Percentiles rank a stretch among this genome's conserved stretches.
phyloP scores from a whole-genome alignment of 2,888 invertebrate genomes.

The Craniophora ligustri region DNA sequence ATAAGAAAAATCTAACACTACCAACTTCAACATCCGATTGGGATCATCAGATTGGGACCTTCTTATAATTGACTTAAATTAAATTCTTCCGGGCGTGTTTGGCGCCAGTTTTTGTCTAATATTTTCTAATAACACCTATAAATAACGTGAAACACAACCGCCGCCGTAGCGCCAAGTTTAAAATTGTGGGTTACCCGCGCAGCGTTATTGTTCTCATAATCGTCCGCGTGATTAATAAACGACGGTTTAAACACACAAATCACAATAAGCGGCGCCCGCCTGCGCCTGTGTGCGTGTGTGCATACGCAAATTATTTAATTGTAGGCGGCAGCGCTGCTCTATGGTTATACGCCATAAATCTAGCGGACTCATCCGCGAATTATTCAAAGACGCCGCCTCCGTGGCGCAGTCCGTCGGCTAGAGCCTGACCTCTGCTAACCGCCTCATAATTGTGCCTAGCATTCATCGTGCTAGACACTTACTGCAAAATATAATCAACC shows the following conservation, averaged over 20 bases:
- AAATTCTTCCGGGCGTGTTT: constrained; percentile 19
- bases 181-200: constrained; percentile 56
- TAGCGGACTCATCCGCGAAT: constrained; percentile 79
- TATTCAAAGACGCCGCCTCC: constrained; percentile 82
- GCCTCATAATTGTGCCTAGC: constrained; percentile 12
- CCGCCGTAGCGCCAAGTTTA: constrained; percentile 37
- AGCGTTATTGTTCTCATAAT: constrained; percentile 54
- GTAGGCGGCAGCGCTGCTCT: constrained; percentile 72
- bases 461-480: neutral
- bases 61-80: constrained; percentile 14
- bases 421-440: constrained; percentile 39
- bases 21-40: no score
- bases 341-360: constrained; percentile 85
- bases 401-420: constrained; percentile 14
- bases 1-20: no score
- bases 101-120: constrained; percentile 41
- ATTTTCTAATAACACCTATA: constrained; percentile 44
- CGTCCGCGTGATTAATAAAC: constrained; percentile 61
- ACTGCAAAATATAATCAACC: neutral
- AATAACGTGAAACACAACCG: constrained; percentile 38
- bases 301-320: constrained; percentile 87
- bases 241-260: constrained; percentile 70
- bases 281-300: constrained; percentile 53
- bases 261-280: constrained; percentile 61
- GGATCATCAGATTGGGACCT: no score